Base-by-base conservation (phyloP, 2,113 vertebrate genomes). In the Phylloscopus trochilus region DNA sequence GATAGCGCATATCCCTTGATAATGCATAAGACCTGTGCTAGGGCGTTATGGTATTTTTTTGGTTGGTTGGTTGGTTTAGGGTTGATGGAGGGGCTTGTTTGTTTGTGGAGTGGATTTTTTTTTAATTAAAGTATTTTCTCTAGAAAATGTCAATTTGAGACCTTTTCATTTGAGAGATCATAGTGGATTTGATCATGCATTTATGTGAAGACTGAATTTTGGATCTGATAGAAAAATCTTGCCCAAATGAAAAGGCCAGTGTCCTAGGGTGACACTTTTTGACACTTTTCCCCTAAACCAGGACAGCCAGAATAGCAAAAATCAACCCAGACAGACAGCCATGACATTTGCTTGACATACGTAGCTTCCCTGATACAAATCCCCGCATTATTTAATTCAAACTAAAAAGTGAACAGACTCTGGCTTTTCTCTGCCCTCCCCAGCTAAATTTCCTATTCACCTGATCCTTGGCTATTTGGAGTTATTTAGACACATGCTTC, bases 271-370 rank as follows among this genome's bases (percentile, higher is more conserved):
- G 37, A 63, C 60, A 63, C 37, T 41, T 63, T 63, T 63, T 41
- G 37, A 41, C 39, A 63, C 60, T 63, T 41, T 63, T 41, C 6
- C 37, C 60, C 60, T 63, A 63, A 63, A 41, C 27, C 60, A 62
- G 60, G 60, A 62, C 37, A 62, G 60, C 60, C 58, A 64, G 63
- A 90, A 95, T 87, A 82, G 39, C 56, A 91, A 81, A 87, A 92
- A 87, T 82, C 69, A 91, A 35, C 83, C 28, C 74, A 92, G 91
- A 89, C 3, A 63, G 35, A 69, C 84, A 90, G 47, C 17, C 62
- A 47, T 91, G 92, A 87, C 28, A 91, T 92, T 96, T 92, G 52
- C 53, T 95, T 94, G 96, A 68, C 70, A 76, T 82, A 96, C 27
- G 46, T 53, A 94, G 18, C 27, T 87, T 93, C 64, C 12, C 39